phyloP scores from a whole-genome alignment of 2,888 invertebrate genomes.

The Boloria selene region DNA sequence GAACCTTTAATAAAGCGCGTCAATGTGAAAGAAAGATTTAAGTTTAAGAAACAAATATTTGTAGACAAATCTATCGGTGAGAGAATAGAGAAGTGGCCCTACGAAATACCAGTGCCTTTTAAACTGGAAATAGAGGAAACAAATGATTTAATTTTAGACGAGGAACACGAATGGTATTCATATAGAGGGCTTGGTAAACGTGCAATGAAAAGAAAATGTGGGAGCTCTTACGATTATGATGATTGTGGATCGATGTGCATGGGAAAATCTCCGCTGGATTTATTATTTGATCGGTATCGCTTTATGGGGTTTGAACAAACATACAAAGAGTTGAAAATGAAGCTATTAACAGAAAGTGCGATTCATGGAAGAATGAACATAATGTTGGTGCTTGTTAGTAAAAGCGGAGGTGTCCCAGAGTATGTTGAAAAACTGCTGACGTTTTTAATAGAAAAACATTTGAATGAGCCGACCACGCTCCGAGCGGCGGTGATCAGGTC shows the following conservation, averaged over 20 bases:
- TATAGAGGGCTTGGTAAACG: neutral
- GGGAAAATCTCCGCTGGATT: conserved; percentile 50
- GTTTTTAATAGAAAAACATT: conserved; percentile 49
- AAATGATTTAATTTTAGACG: conserved; percentile 49
- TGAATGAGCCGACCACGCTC: conserved; percentile 58
- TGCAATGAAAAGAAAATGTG: conserved; percentile 11
- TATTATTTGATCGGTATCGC: conserved; percentile 59
- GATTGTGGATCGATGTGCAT: neutral
- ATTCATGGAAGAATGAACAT: conserved; percentile 59
- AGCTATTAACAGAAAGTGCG: conserved; percentile 51
- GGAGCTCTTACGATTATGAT: neutral
- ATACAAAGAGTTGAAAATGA: conserved; percentile 54
- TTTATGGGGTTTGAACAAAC: conserved; percentile 56
- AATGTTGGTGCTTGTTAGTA: conserved; percentile 65
- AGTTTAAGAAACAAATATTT: conserved; percentile 56
- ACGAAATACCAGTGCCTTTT: conserved; percentile 42
- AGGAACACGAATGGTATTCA: conserved; percentile 27
- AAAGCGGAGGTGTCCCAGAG: conserved; percentile 56
- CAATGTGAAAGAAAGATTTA: conserved; percentile 45
- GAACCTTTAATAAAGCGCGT: conserved; percentile 58
- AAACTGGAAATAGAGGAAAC: conserved; percentile 31
- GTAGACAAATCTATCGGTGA: conserved; percentile 52
- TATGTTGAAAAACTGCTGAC: conserved; percentile 52
- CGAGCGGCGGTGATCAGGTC: conserved; percentile 63
- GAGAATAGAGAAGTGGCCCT: conserved; percentile 50